Conservation (phyloP, 2,113 vertebrate genomes). For the Alectura lathami region DNA sequence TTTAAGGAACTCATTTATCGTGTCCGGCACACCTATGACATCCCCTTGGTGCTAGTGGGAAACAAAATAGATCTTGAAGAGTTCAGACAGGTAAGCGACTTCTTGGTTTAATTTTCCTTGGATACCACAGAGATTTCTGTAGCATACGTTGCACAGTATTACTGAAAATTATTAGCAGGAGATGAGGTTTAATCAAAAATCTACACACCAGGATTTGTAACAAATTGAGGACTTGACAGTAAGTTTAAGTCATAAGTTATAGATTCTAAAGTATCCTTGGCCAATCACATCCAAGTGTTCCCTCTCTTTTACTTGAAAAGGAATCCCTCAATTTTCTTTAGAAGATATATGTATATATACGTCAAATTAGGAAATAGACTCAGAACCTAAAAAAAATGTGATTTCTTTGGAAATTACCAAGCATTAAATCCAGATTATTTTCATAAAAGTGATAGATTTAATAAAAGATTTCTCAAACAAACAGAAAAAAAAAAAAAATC, state of each 20-base stretch:
- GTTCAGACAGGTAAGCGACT: slow-evolving; percentile 77
- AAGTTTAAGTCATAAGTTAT: neutral
- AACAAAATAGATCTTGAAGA: slow-evolving; percentile 85
- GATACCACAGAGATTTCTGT: neutral
- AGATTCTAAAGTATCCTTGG: neutral
- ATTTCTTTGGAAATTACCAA: neutral
- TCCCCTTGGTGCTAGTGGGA: slow-evolving; percentile 83
- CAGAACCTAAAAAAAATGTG: neutral
- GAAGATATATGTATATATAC: neutral
- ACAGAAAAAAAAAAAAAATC: neutral
- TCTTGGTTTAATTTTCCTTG: neutral
- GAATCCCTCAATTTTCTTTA: neutral
- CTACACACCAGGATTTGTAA: neutral
- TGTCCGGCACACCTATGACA: slow-evolving; percentile 81
- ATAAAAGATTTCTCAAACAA: neutral
- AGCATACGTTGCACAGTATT: neutral
- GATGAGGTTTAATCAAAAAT: neutral
- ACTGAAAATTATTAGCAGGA: neutral
- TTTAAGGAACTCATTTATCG: slow-evolving; percentile 88
- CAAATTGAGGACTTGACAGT: neutral
- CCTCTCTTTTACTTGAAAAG: neutral
- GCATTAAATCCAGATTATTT: neutral
- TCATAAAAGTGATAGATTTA: neutral
- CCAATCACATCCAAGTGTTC: neutral
- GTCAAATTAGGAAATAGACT: neutral